Conservation (phyloP, 2,888 invertebrate genomes). For the Trypoxylon attenuatum region DNA sequence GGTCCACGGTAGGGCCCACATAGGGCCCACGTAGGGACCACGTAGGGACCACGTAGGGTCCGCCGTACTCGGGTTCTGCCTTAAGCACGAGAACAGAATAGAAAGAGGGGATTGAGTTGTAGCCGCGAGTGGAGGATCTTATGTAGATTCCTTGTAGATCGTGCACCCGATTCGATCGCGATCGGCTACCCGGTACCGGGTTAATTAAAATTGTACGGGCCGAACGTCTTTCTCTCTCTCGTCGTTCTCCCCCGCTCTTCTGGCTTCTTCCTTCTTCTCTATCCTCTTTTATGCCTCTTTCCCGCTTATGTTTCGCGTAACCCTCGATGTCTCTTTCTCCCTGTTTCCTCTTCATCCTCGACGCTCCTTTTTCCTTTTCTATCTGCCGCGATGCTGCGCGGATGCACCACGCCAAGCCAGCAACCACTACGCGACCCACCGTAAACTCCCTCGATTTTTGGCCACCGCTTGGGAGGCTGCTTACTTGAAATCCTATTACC, state of each 20-base stretch:
- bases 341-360: slow-evolving; percentile 9
- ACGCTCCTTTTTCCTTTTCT: slow-evolving; percentile 6
- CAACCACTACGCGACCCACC: slow-evolving; percentile 21
- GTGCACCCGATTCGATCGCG: slow-evolving; percentile 75
- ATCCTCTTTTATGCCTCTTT: background rate
- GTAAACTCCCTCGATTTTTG: slow-evolving; percentile 68
- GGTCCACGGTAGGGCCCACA: slow-evolving; percentile 33
- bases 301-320: background rate
- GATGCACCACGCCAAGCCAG: too few relatives aligned
- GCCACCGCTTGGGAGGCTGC: slow-evolving; percentile 67
- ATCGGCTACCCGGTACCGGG: slow-evolving; percentile 74
- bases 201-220: slow-evolving; percentile 74
- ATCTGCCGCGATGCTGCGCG: background rate
- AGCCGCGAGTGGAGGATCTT: slow-evolving; percentile 75
- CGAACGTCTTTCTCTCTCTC: slow-evolving; percentile 44
- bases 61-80: background rate
- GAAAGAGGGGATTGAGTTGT: slow-evolving; percentile 73
- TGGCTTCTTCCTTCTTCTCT: background rate
- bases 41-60: slow-evolving; percentile 38
- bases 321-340: slow-evolving; percentile 18
- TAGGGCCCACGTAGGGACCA: slow-evolving; percentile 1
- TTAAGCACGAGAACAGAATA: slow-evolving; percentile 58
- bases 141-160: slow-evolving; percentile 76
- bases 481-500: slow-evolving; percentile 66
- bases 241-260: background rate